These are phyloP conservation scores for Gymnopithys bicolor DNA, from an alignment of 2,797 vertebrate species.

Conservation along the genomic window DNA sequence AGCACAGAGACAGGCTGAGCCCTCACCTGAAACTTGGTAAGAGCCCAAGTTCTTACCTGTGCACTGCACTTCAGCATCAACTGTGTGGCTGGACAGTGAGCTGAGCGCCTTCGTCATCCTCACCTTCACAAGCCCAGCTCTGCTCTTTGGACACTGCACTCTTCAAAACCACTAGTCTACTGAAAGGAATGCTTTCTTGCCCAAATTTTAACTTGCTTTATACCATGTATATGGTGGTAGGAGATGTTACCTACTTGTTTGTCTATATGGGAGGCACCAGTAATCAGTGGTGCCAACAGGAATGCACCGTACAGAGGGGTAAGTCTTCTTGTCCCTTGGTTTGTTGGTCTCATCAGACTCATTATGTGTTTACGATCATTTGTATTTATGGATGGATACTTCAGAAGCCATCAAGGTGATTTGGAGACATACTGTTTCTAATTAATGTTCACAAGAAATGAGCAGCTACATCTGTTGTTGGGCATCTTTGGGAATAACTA, in stretches of 20 bases:
- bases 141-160: neutral
- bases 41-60: neutral
- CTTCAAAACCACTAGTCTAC: neutral
- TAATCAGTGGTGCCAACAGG: neutral
- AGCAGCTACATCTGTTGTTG: neutral
- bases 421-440: neutral
- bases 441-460: neutral
- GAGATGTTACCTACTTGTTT: neutral
- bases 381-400: neutral
- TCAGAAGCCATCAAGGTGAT: neutral
- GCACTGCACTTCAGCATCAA: neutral
- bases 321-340: neutral
- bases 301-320: rapidly evolving
- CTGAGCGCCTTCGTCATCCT: neutral
- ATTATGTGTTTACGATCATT: neutral
- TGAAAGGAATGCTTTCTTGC: neutral
- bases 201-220: neutral
- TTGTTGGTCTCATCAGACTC: neutral
- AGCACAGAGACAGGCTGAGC: neutral
- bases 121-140: neutral
- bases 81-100: rapidly evolving
- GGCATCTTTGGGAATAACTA: neutral
- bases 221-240: rapidly evolving
- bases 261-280: neutral
- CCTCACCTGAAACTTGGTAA: slow-evolving; percentile 22